Evolutionary conservation across 2,797 vertebrate genomes (phyloP).

Genomic region (Neosalanx taihuensis): DNA sequence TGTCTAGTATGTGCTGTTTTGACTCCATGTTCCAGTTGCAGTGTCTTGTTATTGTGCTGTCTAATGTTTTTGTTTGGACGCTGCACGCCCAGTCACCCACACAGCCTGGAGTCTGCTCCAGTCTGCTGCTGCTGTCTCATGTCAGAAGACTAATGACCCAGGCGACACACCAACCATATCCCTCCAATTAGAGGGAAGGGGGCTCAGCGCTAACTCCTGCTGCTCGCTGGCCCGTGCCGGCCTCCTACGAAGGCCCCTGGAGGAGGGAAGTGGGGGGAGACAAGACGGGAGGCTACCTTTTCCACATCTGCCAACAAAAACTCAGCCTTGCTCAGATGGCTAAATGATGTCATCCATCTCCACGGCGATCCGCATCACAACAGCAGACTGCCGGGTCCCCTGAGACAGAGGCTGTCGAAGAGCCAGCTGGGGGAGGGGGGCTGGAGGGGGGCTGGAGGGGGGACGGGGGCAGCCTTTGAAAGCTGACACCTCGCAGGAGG

Average conservation of each 20-base stretch:
- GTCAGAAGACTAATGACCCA: constrained; percentile 4
- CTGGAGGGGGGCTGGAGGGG: not conserved
- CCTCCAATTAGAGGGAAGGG: not conserved
- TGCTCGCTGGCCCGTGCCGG: not conserved
- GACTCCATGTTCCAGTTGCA: too few species aligned
- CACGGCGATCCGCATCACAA: constrained; percentile 28
- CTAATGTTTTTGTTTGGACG: too few species aligned
- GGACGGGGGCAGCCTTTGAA: not conserved
- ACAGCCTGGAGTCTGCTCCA: not conserved
- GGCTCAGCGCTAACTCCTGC: not conserved
- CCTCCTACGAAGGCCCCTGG: not conserved
- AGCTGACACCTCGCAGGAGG: constrained; percentile 1
- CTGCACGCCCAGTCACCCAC: not conserved
- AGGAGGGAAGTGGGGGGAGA: not conserved
- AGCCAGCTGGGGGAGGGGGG: too few species aligned
- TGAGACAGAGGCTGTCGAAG: constrained; percentile 5
- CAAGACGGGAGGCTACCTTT: not conserved
- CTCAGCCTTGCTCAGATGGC: constrained; percentile 18
- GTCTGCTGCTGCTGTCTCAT: not conserved
- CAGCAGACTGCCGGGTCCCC: not conserved
- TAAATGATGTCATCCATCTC: constrained; percentile 23
- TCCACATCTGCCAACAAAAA: not conserved
- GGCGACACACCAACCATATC: not conserved
- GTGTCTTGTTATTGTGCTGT: too few species aligned
- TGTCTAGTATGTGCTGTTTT: too few species aligned